These are phyloP conservation scores for Parauchenoglanis punctatus DNA, from an alignment of 2,797 vertebrate species.

Conservation along the genomic window DNA sequence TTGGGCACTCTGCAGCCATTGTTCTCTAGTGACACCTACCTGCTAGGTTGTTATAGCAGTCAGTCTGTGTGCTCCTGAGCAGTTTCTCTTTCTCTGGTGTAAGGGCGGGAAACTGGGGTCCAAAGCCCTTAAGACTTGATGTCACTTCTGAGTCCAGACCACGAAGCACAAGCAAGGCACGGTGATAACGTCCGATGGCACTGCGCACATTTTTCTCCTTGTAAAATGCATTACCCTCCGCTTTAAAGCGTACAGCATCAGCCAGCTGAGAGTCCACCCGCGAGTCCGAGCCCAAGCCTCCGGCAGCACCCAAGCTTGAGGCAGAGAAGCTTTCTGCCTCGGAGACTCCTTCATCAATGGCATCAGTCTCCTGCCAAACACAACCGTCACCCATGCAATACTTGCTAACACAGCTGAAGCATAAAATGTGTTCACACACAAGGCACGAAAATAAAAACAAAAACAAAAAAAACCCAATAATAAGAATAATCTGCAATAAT, in stretches of 20 bases:
- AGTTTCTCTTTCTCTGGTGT: constrained; percentile 74
- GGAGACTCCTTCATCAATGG: constrained; percentile 15
- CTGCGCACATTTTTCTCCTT: constrained; percentile 79
- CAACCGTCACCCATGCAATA: neutral
- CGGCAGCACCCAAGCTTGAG: constrained; percentile 35
- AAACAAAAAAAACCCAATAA: no score
- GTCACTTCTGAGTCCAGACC: constrained; percentile 79
- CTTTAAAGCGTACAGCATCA: constrained; percentile 80
- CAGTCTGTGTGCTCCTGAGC: constrained; percentile 81
- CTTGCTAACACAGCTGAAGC: neutral
- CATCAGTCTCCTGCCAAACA: constrained; percentile 35
- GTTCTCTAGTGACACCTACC: constrained; percentile 69
- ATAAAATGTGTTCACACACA: neutral
- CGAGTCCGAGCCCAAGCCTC: constrained; percentile 30
- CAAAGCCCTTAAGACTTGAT: constrained; percentile 74
- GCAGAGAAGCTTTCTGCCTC: constrained; percentile 27
- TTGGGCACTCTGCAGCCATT: neutral
- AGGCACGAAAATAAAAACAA: no score
- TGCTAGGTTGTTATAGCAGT: constrained; percentile 92
- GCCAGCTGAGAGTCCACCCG: constrained; percentile 72
- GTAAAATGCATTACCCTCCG: constrained; percentile 83
- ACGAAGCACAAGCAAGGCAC: constrained; percentile 83
- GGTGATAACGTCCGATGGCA: constrained; percentile 86
- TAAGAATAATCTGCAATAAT: no score
- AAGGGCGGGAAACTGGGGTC: constrained; percentile 69